These are phyloP conservation scores for Rhea pennata DNA, from an alignment of 2,113 vertebrate genomes.

Conservation along the genomic window DNA sequence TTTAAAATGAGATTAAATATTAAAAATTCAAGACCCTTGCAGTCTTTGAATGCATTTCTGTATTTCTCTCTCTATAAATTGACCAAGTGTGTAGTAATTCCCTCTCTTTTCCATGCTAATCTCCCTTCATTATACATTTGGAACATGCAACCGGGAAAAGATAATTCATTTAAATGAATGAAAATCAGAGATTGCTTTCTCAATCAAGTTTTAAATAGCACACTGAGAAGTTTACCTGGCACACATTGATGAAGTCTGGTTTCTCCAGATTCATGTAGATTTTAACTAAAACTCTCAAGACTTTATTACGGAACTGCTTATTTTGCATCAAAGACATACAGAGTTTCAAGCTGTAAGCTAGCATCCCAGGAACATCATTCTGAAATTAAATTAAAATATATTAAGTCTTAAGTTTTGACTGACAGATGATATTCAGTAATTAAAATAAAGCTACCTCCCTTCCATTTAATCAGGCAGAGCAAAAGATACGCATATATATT, in stretches of 20 bases:
- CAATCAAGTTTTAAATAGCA: neutral
- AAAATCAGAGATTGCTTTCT: neutral
- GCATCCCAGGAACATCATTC: constrained; percentile 95
- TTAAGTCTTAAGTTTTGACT: neutral
- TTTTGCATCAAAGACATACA: constrained; percentile 99
- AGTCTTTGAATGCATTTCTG: neutral
- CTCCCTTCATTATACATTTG: neutral
- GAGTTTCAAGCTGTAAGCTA: constrained; percentile 98
- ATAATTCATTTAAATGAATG: neutral
- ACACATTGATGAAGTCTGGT: constrained; percentile 99
- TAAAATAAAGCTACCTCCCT: neutral
- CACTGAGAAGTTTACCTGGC: constrained; percentile 85
- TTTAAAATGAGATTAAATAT: neutral
- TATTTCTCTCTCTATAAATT: neutral
- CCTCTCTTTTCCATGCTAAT: neutral
- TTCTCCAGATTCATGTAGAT: constrained; percentile 99
- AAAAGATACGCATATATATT: neutral
- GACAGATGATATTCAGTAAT: neutral
- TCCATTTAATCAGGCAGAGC: neutral
- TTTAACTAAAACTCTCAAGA: constrained; percentile 94
- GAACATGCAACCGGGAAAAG: neutral
- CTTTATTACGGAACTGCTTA: constrained; percentile 97
- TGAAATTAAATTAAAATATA: constrained; percentile 69
- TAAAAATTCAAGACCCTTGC: neutral
- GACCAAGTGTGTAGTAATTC: neutral